Base-by-base conservation (phyloP, 2,113 vertebrate genomes). In the Nothocercus julius region DNA sequence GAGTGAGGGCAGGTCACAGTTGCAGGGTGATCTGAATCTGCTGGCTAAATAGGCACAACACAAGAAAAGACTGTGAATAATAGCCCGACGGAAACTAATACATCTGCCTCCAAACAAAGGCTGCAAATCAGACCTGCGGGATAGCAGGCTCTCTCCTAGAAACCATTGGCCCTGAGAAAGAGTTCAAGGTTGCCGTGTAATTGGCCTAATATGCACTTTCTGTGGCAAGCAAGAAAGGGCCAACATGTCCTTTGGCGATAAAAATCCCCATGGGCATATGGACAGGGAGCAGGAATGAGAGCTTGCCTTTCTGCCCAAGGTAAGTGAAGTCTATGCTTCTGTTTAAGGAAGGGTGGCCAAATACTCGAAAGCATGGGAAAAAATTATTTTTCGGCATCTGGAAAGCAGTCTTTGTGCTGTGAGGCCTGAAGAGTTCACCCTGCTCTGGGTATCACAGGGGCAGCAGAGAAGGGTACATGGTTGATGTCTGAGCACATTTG, bases 161-260 rank as follows among this genome's bases (percentile, higher is more conserved):
- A 85, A 54, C 3, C 30, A n/a, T 24, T 45, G 8, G 61, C 27
- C 74, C 8, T 1, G 8, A 21, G 25, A 25, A 85, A 6, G 28
- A 61, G 0, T 0, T 66, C 25, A 40, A 58, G 25, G 16, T 58
- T 5, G 0, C 25, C 2, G 1, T 61, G 27, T 9, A 58, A 36
- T 69, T 79, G 54, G 56, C 25, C 54, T 67, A 85, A 30, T 1
- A 69, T 8, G 11, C 22, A 21, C 2, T 61, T 80, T 53, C 7
- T 32, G 28, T 9, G 34, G 34, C 12, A 70, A 83, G 61, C 73
- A 85, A 44, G 25, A 62, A 56, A 9, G 7, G 13, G 11, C 3
- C 24, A 36, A 17, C 0, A 0, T 6, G 22, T 58, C 61, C 19
- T 22, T n/a, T 36, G 38, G 38, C 53, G 44, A 51, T 22, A 53